Percentiles rank a stretch among this genome's conserved stretches.
These are phyloP conservation scores for Ctenopoma multispine DNA, from an alignment of 2,797 vertebrate species.

Conservation along the genomic window DNA sequence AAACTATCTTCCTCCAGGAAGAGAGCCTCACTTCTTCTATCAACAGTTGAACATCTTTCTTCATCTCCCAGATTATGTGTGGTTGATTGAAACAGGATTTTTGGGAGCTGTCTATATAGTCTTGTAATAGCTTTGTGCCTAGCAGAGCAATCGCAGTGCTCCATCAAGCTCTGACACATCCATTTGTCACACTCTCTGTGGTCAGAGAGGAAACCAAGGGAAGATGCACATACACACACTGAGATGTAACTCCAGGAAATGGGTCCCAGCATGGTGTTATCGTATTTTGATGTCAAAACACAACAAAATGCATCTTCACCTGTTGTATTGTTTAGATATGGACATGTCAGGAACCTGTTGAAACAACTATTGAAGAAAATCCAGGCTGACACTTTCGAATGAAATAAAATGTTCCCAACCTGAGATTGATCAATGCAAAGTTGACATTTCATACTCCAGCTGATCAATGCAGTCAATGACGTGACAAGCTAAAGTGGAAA, in stretches of 20 bases:
- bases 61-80: conserved; percentile 71
- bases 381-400: conserved; percentile 41
- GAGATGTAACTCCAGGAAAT: conserved; percentile 41
- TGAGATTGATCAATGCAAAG: conserved; percentile 37
- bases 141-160: conserved; percentile 77
- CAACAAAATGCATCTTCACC: conserved; percentile 45
- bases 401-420: conserved; percentile 34
- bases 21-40: conserved; percentile 43
- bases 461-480: conserved; percentile 29
- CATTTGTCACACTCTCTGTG: conserved; percentile 81
- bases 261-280: conserved; percentile 55
- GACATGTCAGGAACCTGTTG: conserved; percentile 30
- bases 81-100: conserved; percentile 82
- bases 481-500: conserved; percentile 19
- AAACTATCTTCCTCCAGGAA: conserved; percentile 12
- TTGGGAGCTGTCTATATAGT: conserved; percentile 75
- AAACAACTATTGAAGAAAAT: conserved; percentile 33
- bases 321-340: conserved; percentile 53
- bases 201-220: conserved; percentile 74
- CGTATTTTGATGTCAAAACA: conserved; percentile 58
- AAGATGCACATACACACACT: conserved; percentile 48
- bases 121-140: conserved; percentile 81
- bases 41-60: conserved; percentile 71
- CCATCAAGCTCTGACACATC: conserved; percentile 82
- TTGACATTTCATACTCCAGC: conserved; percentile 30